A percentile compares a stretch with the other conserved stretches of the same genome.
phyloP scores from a whole-genome alignment of 2,797 vertebrate genomes.

The Brachyrhaphis roseni region DNA sequence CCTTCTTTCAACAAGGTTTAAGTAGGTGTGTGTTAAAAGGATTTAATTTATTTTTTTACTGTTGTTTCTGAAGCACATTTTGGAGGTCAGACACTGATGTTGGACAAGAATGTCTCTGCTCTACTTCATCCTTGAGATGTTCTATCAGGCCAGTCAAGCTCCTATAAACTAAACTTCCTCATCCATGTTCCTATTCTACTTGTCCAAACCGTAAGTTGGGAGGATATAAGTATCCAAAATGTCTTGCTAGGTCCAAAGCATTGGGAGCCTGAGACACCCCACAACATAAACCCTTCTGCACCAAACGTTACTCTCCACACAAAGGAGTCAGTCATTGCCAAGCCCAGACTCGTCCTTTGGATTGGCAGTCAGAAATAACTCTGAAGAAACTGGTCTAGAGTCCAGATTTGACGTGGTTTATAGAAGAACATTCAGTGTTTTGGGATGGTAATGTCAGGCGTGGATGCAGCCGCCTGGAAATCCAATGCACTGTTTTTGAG shows the following conservation, averaged over 20 bases:
- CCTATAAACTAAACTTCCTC: neutral
- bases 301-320: neutral
- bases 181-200: neutral
- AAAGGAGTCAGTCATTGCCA: neutral
- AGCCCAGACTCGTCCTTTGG: neutral
- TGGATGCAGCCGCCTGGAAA: neutral
- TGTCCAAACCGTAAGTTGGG: neutral
- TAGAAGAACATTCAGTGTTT: neutral
- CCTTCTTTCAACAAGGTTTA: neutral
- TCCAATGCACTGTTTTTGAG: too few species aligned
- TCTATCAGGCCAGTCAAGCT: neutral
- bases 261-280: neutral
- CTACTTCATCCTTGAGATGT: neutral
- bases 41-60: neutral
- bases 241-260: neutral
- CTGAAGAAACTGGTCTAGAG: neutral
- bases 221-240: neutral
- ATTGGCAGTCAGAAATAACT: neutral
- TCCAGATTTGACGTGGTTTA: neutral
- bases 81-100: neutral
- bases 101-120: neutral
- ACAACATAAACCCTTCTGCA: neutral
- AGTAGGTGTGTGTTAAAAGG: neutral
- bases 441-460: neutral
- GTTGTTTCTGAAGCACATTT: neutral